Evolutionary conservation across 53 echinoderm and acorn worm species (phyloP).

Genomic region (Mesocentrotus franciscanus): DNA sequence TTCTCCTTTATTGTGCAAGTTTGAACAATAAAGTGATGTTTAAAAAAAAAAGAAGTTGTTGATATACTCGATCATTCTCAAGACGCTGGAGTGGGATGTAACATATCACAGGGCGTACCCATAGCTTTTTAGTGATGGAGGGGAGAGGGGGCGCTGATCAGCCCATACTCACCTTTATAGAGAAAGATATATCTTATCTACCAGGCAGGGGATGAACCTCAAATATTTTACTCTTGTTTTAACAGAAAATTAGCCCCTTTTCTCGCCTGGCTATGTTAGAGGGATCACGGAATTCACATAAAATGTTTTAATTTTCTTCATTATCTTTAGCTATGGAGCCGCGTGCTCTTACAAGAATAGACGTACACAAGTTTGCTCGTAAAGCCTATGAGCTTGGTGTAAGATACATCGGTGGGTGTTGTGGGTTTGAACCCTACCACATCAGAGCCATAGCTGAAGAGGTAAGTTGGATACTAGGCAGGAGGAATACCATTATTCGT

Average conservation of each 20-base stretch:
- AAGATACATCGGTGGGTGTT: conserved; percentile 86
- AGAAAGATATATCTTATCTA: background rate
- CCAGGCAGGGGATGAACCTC: background rate
- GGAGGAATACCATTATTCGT: no score
- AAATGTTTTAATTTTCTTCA: background rate
- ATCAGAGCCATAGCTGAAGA: conserved; percentile 82
- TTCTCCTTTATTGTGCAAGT: no score
- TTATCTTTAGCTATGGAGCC: conserved; percentile 79
- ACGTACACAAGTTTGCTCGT: conserved; percentile 76
- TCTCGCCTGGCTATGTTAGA: background rate
- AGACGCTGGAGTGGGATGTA: no score
- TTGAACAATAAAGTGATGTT: no score
- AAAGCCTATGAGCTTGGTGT: conserved; percentile 85
- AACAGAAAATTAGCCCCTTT: background rate
- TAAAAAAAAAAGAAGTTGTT: no score
- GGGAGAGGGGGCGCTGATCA: background rate
- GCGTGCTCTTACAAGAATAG: conserved; percentile 77
- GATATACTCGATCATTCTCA: no score
- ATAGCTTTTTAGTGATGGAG: background rate
- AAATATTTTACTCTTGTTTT: background rate
- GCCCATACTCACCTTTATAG: background rate
- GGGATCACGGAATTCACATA: background rate
- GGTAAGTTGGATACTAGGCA: conserved; percentile 20
- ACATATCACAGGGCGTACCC: background rate
- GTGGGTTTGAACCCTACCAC: conserved; percentile 86